Evolutionary conservation across 2,888 invertebrate genomes (phyloP), one percentile per base, ranked within the genome.

Genomic region (Shargacucullia verbasci): DNA sequence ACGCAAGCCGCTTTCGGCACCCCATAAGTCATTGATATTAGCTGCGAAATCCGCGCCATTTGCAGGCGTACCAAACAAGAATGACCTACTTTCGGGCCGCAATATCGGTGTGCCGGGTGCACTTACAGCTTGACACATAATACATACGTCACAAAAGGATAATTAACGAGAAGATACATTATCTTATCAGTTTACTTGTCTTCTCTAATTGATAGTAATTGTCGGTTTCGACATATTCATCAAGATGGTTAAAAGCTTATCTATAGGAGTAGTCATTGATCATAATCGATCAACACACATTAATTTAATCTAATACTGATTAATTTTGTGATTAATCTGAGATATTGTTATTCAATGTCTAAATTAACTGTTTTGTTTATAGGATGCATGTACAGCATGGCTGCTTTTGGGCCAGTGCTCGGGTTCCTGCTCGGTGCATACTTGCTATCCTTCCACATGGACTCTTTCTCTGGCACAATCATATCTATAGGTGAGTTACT

Each of bases 321-420:
- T n/a, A n/a, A n/a, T n/a, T n/a, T n/a, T n/a, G n/a, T n/a, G n/a
- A n/a, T n/a, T n/a, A n/a, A n/a, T n/a, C n/a, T n/a, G n/a, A n/a
- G n/a, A n/a, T n/a, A n/a, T n/a, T n/a, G n/a, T n/a, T n/a, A 29
- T 40, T 29, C 4, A 29, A 29, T 29, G 29, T 8, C 12, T 48
- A 13, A 33, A 0, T 31, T 12, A 2, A 34, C 50, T 47, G 11
- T 41, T 49, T 75, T 73, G 29, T 80, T 65, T 94, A 91, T 87
- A 98, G 98, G 98, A 49, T 98, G 98, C 88, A 98, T 99, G 96
- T 99, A 99, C 94, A 98, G 98, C 84, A 98, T 98, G 97, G 98
- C 98, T 43, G 99, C 99, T 0, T 98, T 99, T 86, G 99, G 99
- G 29, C 98, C 99, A n/a, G 98, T 99, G 5, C 95, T 98, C 46